Percentiles rank a stretch among this genome's conserved stretches.
Conservation (phyloP, 1,140 invertebrate species). For the Euura saliciscinereae region DNA sequence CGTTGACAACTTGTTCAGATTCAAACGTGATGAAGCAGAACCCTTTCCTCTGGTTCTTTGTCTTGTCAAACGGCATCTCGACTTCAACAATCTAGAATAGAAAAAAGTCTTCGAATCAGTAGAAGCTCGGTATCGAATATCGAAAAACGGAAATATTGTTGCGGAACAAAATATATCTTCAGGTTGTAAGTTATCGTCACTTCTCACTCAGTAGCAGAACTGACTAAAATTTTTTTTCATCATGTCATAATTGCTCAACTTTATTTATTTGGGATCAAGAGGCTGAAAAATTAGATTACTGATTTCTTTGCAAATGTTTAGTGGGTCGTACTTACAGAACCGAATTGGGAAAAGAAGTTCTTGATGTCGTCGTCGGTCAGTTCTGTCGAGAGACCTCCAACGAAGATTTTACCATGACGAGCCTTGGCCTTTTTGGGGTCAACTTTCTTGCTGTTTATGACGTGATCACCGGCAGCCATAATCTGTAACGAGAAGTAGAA, state of each 20-base stretch:
- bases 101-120: conserved; percentile 24
- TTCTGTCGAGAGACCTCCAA: conserved; percentile 89
- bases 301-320: conserved; percentile 2
- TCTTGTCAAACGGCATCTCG: conserved; percentile 96
- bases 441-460: conserved; percentile 92
- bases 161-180: conserved; percentile 18
- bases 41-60: conserved; percentile 93
- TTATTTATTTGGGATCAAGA: no score
- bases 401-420: conserved; percentile 92
- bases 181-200: conserved; percentile 8
- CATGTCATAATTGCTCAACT: not conserved
- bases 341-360: conserved; percentile 88
- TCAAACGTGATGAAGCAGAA: conserved; percentile 97
- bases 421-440: conserved; percentile 96
- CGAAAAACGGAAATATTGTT: conserved; percentile 14
- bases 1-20: conserved; percentile 89
- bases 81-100: conserved; percentile 84
- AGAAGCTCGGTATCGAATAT: not conserved
- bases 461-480: conserved; percentile 82
- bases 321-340: conserved; percentile 71
- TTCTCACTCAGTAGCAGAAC: conserved; percentile 12
- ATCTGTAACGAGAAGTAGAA: conserved; percentile 57
- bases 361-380: conserved; percentile 92
- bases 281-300: not conserved
- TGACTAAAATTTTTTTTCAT: conserved; percentile 12